Conservation (phyloP, 2,888 invertebrate genomes). For the Ochlodes sylvanus region DNA sequence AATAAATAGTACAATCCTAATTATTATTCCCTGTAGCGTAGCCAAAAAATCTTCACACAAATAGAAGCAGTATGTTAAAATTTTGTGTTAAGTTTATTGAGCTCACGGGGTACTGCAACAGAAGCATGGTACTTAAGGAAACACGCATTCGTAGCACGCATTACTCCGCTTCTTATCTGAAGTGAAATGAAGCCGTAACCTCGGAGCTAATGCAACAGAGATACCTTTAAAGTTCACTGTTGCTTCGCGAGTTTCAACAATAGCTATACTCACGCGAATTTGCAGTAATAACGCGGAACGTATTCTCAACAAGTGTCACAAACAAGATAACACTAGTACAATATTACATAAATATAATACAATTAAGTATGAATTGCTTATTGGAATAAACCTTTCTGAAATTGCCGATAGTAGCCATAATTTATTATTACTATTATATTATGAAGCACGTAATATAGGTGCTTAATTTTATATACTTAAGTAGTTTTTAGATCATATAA, state of each 20-base stretch:
- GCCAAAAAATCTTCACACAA: too few relatives aligned
- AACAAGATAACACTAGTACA: not conserved
- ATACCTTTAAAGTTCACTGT: constrained; percentile 14
- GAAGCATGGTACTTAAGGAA: constrained; percentile 31
- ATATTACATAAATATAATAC: too few relatives aligned
- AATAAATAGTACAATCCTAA: too few relatives aligned
- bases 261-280: not conserved
- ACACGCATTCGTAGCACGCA: constrained; percentile 31
- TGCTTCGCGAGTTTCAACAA: not conserved
- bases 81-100: constrained; percentile 18
- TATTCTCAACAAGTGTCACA: constrained; percentile 20
- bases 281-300: constrained; percentile 4
- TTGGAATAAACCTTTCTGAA: too few relatives aligned
- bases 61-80: not conserved
- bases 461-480: too few relatives aligned
- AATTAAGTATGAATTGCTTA: too few relatives aligned
- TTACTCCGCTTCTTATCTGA: constrained; percentile 24
- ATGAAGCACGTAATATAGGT: too few relatives aligned
- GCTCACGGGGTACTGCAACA: constrained; percentile 25
- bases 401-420: too few relatives aligned
- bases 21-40: too few relatives aligned
- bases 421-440: too few relatives aligned
- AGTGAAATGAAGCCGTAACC: constrained; percentile 18
- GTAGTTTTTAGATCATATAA: too few relatives aligned
- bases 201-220: constrained; percentile 8